Evolutionary conservation across 64 coral and sea anemone species (phyloP).

Genomic region (Exaiptasia diaphana): DNA sequence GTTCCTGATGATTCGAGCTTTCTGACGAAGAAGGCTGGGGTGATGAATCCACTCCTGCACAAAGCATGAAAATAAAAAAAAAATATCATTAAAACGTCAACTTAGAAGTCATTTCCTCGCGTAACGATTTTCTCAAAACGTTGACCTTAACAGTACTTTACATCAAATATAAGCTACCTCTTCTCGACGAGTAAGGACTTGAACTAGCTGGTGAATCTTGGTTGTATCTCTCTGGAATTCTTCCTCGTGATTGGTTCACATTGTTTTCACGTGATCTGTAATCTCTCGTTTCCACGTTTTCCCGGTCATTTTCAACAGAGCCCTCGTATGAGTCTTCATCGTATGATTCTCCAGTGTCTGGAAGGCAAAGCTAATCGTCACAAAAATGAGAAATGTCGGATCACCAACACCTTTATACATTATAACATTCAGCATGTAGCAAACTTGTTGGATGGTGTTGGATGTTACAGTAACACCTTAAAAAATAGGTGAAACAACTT

Average conservation of each 20-base stretch:
- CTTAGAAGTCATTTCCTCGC: background rate
- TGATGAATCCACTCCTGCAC: background rate
- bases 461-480: too few relatives aligned
- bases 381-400: background rate
- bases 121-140: background rate
- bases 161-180: too few relatives aligned
- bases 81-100: background rate
- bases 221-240: too few relatives aligned
- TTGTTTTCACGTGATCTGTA: background rate
- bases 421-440: background rate
- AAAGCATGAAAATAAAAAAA: background rate
- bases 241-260: background rate
- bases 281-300: slow-evolving; percentile 10
- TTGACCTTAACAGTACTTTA: background rate
- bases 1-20: slow-evolving; percentile 1
- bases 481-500: too few relatives aligned
- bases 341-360: slow-evolving; percentile 82
- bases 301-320: slow-evolving; percentile 26
- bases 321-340: slow-evolving; percentile 68
- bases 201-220: too few relatives aligned
- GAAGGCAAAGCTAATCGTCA: background rate
- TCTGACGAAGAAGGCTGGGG: background rate
- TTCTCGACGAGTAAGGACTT: too few relatives aligned
- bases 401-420: background rate
- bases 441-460: background rate